A percentile compares a stretch with the other conserved stretches of the same genome.
These are phyloP conservation scores for Oncorhynchus nerka DNA, from an alignment of 2,113 vertebrate species.

Conservation along the genomic window DNA sequence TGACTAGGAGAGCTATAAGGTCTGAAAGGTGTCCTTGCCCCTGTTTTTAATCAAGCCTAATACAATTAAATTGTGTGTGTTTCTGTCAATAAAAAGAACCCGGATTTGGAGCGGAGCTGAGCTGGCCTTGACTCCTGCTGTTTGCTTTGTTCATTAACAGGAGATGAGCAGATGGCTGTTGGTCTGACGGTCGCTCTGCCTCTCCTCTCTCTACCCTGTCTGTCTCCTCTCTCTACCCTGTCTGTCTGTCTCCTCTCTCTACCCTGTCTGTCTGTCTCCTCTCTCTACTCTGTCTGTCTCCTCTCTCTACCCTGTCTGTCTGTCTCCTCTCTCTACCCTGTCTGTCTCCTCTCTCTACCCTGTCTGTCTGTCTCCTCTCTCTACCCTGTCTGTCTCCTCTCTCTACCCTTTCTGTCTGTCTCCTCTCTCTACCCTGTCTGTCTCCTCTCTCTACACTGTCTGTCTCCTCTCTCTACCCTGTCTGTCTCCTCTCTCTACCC, in stretches of 20 bases:
- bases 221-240: background rate
- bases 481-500: too few species aligned
- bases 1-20: constrained; percentile 18
- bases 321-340: too few species aligned
- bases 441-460: too few species aligned
- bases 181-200: constrained; percentile 81
- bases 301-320: too few species aligned
- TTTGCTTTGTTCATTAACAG: constrained; percentile 94
- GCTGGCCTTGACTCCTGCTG: constrained; percentile 85
- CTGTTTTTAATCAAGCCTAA: constrained; percentile 76
- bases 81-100: constrained; percentile 73
- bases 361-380: too few species aligned
- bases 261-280: background rate
- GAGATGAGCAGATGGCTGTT: constrained; percentile 97
- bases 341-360: too few species aligned
- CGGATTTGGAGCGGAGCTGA: constrained; percentile 87
- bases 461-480: too few species aligned
- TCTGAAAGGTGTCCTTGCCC: constrained; percentile 72
- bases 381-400: too few species aligned
- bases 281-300: too few species aligned
- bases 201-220: constrained; percentile 32
- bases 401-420: constrained; percentile 27
- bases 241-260: background rate
- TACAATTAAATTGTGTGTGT: constrained; percentile 61
- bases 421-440: constrained; percentile 28